Evolutionary conservation across 2,797 vertebrate species (phyloP), one percentile per base, ranked within the genome.

Genomic region (Chrysocyon brachyurus): DNA sequence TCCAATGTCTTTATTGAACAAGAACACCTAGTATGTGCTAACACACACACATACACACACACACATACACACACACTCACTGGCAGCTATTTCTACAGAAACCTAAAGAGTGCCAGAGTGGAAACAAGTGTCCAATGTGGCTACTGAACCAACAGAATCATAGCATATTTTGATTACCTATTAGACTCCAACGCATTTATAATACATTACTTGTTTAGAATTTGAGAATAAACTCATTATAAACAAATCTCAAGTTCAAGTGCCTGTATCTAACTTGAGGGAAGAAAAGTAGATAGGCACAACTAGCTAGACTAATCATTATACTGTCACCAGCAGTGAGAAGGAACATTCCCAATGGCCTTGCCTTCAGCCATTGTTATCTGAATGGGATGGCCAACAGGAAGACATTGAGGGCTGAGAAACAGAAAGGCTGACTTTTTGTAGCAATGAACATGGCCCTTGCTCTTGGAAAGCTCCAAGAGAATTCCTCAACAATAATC

Each of bases 171-270:
- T 96, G 84, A 92, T 88, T 75, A 86, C 54, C 94, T 95, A 49
- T 56, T 81, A 86, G 68, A 94, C 57, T 52, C 49, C 64, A 82
- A 73, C 12, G 61, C 28, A 97, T 70, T 4, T 56, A 90, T 73
- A 70, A 96, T 88, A 21, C 21, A 90, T 91, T 81, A 75, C 64
- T 97, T 81, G 19, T 68, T 93, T 95, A 82, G 61, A 96, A 90
- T 93, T 59, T 86, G 46, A 91, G 54, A 92, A 66, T 61, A 95
- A 96, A 93, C 79, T 86, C 63, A 77, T 88, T 36, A 49, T 90
- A 94, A 97, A 90, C 28, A 77, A 95, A 96, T 63, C 77, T 78
- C 40, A 79, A 91, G 70, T 94, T 94, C 64, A 96, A 96, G 72
- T 87, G 90, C 81, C 84, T 95, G 10, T 72, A 90, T 97, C 96